A percentile compares a stretch with the other conserved stretches of the same genome.
phyloP scores from a whole-genome alignment of 2,888 invertebrate species.

The Dicyrtomina minuta region DNA sequence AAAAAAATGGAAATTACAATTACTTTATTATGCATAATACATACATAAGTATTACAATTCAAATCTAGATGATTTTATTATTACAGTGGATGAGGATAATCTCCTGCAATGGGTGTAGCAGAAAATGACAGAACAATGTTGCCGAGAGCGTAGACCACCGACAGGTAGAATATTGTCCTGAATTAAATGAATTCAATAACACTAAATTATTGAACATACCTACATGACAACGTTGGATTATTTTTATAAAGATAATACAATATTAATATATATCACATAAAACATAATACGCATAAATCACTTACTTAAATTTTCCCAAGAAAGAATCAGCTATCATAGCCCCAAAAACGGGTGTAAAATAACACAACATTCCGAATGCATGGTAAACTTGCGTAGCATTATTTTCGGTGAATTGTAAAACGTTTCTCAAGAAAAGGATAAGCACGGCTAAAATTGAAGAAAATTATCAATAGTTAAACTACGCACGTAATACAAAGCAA shows the following conservation, averaged over 20 bases:
- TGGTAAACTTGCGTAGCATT: conserved; percentile 85
- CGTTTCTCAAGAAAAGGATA: conserved; percentile 81
- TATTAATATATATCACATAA: background rate
- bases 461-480: background rate
- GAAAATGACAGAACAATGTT: conserved; percentile 59
- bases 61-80: background rate
- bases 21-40: too few species aligned
- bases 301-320: conserved; percentile 79
- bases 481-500: background rate
- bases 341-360: conserved; percentile 83
- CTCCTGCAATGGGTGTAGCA: conserved; percentile 55
- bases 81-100: conserved; percentile 1
- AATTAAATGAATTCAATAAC: background rate
- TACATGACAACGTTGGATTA: too few species aligned
- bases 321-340: conserved; percentile 91
- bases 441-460: conserved; percentile 73
- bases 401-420: conserved; percentile 71
- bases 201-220: background rate
- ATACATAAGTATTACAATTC: background rate
- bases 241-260: background rate
- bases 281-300: background rate
- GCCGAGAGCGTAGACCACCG: conserved; percentile 61
- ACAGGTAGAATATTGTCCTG: conserved; percentile 62
- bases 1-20: too few species aligned
- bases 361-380: conserved; percentile 82